Conservation (phyloP, 2,888 invertebrate genomes). For the Graphium colonna region DNA sequence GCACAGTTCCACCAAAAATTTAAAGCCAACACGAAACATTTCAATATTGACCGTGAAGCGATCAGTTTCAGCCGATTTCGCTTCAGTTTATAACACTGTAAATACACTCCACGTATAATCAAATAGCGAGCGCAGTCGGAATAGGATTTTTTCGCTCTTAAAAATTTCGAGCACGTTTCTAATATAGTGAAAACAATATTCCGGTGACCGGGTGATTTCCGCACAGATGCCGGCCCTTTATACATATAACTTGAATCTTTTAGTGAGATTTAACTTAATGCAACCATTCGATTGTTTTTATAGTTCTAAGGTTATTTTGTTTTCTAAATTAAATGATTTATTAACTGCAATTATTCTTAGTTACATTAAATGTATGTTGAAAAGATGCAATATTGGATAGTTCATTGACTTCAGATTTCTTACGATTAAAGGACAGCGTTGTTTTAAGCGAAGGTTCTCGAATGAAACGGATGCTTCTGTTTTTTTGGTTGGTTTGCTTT, state of each 20-base stretch:
- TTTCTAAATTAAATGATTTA: constrained; percentile 48
- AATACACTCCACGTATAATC: constrained; percentile 68
- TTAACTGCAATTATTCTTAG: too few relatives aligned
- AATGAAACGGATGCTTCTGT: too few relatives aligned
- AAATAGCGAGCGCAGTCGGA: constrained; percentile 67
- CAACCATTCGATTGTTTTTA: constrained; percentile 58
- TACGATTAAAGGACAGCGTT: too few relatives aligned
- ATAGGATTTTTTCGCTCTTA: constrained; percentile 78
- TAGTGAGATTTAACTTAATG: constrained; percentile 47
- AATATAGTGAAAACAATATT: constrained; percentile 82
- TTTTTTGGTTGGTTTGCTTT: too few relatives aligned
- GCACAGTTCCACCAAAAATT: constrained; percentile 36
- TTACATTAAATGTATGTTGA: too few relatives aligned
- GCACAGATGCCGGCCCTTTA: constrained; percentile 74
- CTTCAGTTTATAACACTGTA: constrained; percentile 66
- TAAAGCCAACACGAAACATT: constrained; percentile 59
- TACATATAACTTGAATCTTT: constrained; percentile 50
- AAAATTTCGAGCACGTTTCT: constrained; percentile 81
- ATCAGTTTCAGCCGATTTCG: constrained; percentile 62
- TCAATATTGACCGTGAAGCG: constrained; percentile 68
- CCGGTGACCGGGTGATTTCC: constrained; percentile 80
- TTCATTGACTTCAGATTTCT: too few relatives aligned
- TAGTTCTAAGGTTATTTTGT: constrained; percentile 45
- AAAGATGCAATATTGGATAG: too few relatives aligned
- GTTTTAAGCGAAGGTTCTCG: too few relatives aligned